Conservation (phyloP, 1,140 invertebrate species). For the Propsilocerus akamusi region DNA sequence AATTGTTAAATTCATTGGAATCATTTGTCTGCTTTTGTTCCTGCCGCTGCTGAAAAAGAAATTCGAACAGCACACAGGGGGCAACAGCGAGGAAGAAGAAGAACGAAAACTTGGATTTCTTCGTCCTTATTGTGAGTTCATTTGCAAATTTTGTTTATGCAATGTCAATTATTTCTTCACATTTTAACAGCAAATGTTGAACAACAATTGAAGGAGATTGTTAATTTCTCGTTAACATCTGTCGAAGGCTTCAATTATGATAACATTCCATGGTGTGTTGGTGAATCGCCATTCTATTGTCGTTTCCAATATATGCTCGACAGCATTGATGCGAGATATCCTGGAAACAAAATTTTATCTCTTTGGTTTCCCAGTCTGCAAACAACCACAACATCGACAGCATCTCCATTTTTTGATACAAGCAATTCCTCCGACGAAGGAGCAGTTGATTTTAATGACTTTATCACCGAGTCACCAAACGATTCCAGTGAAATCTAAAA, state of each 20-base stretch:
- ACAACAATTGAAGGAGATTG: neutral
- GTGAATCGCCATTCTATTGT: neutral
- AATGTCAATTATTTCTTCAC: neutral
- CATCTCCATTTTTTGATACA: neutral
- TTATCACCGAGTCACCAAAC: neutral
- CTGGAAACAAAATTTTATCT: neutral
- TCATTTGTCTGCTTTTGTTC: slow-evolving; percentile 50
- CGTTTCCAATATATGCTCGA: neutral
- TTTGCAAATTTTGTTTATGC: neutral
- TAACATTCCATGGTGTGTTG: neutral
- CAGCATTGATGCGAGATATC: neutral
- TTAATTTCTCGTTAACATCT: neutral
- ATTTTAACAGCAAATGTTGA: neutral
- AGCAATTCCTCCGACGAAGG: neutral
- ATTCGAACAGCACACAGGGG: slow-evolving; percentile 8
- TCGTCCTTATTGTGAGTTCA: neutral
- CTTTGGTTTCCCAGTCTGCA: neutral
- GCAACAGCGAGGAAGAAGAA: slow-evolving; percentile 10
- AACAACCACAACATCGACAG: neutral
- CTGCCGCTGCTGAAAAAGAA: slow-evolving; percentile 43
- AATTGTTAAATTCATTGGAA: slow-evolving; percentile 53
- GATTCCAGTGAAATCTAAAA: too few relatives aligned
- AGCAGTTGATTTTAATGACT: neutral
- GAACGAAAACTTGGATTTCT: neutral
- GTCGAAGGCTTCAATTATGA: neutral